A percentile compares a stretch with the other conserved stretches of the same genome.
Evolutionary conservation across 2,797 vertebrate genomes (phyloP).

Genomic region (Lithobates sylvaticus): DNA sequence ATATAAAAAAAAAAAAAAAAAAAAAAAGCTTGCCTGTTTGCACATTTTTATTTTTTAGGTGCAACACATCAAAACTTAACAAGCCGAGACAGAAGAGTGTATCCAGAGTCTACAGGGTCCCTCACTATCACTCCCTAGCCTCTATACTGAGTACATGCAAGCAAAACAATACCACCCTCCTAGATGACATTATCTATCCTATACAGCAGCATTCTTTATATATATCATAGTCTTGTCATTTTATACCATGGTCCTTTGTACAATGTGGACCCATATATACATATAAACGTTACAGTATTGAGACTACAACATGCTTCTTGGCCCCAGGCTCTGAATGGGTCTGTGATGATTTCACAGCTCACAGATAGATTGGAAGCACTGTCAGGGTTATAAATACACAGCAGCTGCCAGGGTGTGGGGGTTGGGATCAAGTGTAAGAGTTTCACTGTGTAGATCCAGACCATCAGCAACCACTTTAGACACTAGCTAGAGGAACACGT

Average conservation of each 20-base stretch:
- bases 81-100: background rate
- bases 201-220: background rate
- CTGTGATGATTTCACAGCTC: slow-evolving; percentile 59
- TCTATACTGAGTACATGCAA: too few species aligned
- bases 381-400: slow-evolving; percentile 55
- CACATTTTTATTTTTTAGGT: too few species aligned
- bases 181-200: background rate
- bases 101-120: background rate
- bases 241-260: background rate
- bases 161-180: background rate
- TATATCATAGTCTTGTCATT: background rate
- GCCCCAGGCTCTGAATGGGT: slow-evolving; percentile 50
- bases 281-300: background rate
- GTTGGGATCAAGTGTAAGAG: slow-evolving; percentile 23
- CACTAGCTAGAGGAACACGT: background rate
- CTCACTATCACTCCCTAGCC: too few species aligned
- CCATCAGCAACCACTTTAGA: background rate
- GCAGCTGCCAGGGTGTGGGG: slow-evolving; percentile 56
- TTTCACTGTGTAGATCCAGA: background rate
- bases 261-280: too few species aligned
- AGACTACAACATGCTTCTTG: slow-evolving; percentile 24
- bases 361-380: slow-evolving; percentile 50
- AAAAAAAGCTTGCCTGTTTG: too few species aligned
- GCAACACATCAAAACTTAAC: too few species aligned
- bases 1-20: too few species aligned